Evolutionary conservation across 2,113 vertebrate species (phyloP).

Genomic region (Nasalis larvatus): DNA sequence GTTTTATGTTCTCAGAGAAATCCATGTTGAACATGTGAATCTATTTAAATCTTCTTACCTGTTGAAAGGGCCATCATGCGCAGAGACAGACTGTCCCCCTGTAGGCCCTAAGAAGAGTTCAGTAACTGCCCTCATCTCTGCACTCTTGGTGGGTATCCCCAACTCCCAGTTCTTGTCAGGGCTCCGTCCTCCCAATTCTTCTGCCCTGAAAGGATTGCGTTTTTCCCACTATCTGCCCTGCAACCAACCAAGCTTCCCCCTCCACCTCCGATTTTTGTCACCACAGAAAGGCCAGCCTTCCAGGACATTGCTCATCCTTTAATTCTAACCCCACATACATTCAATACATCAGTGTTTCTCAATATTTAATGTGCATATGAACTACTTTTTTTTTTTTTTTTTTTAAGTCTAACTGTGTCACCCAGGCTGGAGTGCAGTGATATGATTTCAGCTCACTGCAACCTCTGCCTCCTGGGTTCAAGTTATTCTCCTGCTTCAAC

Average conservation of each 20-base stretch:
- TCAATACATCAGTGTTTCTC: background rate
- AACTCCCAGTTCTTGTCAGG: no score
- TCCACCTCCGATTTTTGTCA: background rate
- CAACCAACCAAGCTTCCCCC: background rate
- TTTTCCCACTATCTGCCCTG: background rate
- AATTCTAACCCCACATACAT: background rate
- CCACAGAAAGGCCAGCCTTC: background rate
- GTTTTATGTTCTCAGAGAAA: background rate
- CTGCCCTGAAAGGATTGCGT: background rate
- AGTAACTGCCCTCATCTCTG: background rate
- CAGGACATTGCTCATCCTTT: background rate
- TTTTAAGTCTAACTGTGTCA: no score
- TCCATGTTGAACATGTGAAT: background rate
- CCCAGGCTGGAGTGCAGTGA: no score
- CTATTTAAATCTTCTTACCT: background rate
- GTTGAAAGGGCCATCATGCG: background rate
- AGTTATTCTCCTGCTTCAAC: no score
- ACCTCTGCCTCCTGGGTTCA: no score
- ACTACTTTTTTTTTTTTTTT: background rate
- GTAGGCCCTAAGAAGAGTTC: background rate
- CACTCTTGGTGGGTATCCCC: background rate
- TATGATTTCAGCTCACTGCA: no score
- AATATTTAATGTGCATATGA: background rate
- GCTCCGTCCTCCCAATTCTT: background rate
- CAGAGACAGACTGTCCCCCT: background rate